Conservation (phyloP, 2,113 vertebrate species). For the Nibea albiflora region DNA sequence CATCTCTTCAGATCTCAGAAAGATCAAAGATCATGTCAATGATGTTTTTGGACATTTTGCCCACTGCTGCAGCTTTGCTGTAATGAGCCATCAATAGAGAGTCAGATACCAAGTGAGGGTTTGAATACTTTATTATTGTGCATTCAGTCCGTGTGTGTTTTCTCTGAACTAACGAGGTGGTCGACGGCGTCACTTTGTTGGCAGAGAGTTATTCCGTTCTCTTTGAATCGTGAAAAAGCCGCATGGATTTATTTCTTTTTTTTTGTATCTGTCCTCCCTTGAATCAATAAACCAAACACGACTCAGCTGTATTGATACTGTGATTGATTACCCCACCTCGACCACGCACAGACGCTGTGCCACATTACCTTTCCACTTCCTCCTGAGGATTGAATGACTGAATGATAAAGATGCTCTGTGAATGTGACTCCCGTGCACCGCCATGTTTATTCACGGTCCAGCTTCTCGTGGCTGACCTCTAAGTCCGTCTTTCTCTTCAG, state of each 20-base stretch:
- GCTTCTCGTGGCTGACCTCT: slow-evolving; percentile 49
- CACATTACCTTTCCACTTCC: background rate
- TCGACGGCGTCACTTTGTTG: background rate
- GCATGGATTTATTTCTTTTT: background rate
- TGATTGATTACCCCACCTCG: background rate
- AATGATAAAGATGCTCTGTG: background rate
- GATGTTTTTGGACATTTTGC: background rate
- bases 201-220: background rate
- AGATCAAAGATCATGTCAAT: background rate
- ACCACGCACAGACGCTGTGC: background rate
- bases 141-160: background rate
- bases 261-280: background rate
- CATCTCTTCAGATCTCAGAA: background rate
- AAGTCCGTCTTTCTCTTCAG: slow-evolving; percentile 23
- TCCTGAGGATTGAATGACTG: background rate
- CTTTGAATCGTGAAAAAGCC: background rate
- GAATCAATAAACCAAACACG: background rate
- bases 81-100: background rate
- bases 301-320: background rate
- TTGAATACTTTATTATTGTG: too few species aligned
- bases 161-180: background rate
- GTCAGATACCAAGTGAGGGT: background rate
- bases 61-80: background rate
- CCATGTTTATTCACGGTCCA: slow-evolving; percentile 19
- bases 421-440: too few species aligned